These are phyloP conservation scores for Machimus atricapillus DNA, from an alignment of 2,888 invertebrate species.

Conservation along the genomic window DNA sequence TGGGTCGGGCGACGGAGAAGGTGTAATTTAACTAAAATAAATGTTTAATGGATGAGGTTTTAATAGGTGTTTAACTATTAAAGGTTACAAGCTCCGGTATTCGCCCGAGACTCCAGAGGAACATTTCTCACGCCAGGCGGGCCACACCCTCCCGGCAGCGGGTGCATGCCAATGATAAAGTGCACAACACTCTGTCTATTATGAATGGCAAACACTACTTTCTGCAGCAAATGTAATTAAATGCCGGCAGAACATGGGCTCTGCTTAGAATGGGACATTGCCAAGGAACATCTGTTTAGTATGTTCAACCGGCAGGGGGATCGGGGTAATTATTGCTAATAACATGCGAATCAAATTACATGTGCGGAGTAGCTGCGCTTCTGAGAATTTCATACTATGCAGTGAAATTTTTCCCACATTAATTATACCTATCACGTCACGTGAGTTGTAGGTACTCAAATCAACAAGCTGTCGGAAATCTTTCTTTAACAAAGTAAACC, in stretches of 20 bases:
- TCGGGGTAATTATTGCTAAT: background rate
- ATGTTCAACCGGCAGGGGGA: background rate
- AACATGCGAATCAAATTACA: background rate
- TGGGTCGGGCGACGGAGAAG: background rate
- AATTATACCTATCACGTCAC: background rate
- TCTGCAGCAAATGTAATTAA: slow-evolving; percentile 14
- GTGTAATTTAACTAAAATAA: slow-evolving; percentile 14
- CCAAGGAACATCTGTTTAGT: background rate
- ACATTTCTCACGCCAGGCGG: background rate
- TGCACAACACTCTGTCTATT: slow-evolving; percentile 1
- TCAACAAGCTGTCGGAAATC: background rate
- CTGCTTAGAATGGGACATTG: background rate
- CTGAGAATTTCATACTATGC: background rate
- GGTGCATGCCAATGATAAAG: slow-evolving; percentile 3
- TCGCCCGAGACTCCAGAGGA: background rate
- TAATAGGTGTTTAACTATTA: background rate
- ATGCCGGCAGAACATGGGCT: background rate
- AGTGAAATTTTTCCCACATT: background rate
- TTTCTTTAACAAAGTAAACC: background rate
- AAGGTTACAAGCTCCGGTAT: background rate
- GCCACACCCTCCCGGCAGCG: background rate
- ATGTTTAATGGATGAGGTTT: slow-evolving; percentile 17
- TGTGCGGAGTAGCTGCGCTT: background rate
- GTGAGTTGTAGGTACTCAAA: background rate
- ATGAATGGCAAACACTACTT: slow-evolving; percentile 14